Base-by-base conservation (phyloP, 2,113 vertebrate species). In the Pangasianodon hypophthalmus region DNA sequence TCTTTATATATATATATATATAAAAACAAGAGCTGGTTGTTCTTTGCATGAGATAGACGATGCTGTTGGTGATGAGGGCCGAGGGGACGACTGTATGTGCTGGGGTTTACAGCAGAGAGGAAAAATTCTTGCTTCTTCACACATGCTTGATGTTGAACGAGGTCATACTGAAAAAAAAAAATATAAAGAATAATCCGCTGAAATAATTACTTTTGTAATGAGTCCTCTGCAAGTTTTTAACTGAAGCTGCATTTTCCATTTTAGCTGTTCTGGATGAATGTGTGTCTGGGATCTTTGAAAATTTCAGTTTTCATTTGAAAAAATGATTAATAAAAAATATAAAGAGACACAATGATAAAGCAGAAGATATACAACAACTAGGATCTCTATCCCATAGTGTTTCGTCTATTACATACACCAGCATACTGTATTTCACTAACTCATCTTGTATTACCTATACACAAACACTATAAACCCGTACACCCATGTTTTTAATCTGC, bases 1-100 rank as follows among this genome's bases (percentile, higher is more conserved):
- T 90, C 90, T 90, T 84, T 89, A 85, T 75, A 32, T 77, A 62
- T 84, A 81, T 81, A 18, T 37, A 37, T 37, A 37, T 67, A 32
- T 62, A 62, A 26, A 56, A 56, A 19, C 48, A 75, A n/a, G 29
- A 54, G 52, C 50, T 69, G 21, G 64, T 13, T 54, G 48, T 67
- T 69, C 67, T 75, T 87, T 87, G 85, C 50, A 37, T 24, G 71
- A 87, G 69, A 24, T 54, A 58, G 52, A 41, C 2, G n/a, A 6
- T 4, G 24, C 44, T 48, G 10, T 32, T 7, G 44, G 29, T 82
- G 16, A 41, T 13, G 37, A 41, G 81, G 81, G 54, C 52, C 4
- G 19, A 83, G 52, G 80, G 50, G 50, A 82, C 50, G 6, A 54
- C 50, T 54, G 50, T 52, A 54, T 82, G 7, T 37, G 48, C 24